Percentiles rank a stretch among this genome's conserved stretches.
Evolutionary conservation across 1,140 invertebrate species (phyloP).

Genomic region (Trichomalopsis sarcophagae): DNA sequence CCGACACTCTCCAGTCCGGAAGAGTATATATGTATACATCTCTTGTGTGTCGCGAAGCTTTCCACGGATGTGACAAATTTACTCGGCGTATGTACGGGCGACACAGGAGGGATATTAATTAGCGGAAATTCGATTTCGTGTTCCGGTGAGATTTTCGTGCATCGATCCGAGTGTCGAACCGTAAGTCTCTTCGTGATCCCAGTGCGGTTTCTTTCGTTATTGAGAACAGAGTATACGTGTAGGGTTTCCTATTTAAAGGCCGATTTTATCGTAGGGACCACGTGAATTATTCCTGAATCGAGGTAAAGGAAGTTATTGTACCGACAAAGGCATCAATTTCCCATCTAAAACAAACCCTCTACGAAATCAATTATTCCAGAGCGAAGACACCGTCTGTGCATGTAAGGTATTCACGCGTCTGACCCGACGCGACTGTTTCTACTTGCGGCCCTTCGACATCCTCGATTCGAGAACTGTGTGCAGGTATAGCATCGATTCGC

Average conservation of each 20-base stretch:
- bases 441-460: constrained; percentile 14
- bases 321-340: no score
- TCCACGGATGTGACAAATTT: neutral
- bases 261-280: no score
- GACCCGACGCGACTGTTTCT: constrained; percentile 38
- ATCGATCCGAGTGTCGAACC: no score
- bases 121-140: no score
- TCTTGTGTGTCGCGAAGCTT: neutral
- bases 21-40: neutral
- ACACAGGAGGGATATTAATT: neutral
- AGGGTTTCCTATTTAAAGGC: no score
- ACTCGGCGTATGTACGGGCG: neutral
- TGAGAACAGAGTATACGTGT: no score
- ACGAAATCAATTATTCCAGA: neutral
- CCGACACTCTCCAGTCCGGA: constrained; percentile 51
- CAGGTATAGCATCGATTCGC: no score
- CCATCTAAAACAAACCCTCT: no score
- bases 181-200: no score
- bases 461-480: neutral
- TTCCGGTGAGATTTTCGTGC: neutral
- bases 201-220: no score
- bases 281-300: no score
- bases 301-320: no score
- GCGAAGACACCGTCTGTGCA: neutral
- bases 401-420: neutral